Conservation (phyloP, 2,113 vertebrate species). For the Cariama cristata region DNA sequence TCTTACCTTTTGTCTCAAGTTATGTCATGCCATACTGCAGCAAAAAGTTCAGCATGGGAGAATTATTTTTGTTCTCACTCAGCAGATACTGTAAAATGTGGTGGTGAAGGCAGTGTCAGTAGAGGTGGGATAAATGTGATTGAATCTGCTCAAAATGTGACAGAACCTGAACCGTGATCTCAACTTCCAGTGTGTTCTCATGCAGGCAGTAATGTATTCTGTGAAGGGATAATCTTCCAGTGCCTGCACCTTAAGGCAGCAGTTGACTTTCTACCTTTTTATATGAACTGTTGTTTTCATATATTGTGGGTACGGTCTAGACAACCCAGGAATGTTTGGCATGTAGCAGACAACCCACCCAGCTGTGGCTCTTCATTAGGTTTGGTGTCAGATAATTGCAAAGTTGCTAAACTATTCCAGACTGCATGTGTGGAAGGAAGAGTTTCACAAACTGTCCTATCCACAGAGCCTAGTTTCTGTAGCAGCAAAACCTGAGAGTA, state of each 20-base stretch:
- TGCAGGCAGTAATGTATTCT: background rate
- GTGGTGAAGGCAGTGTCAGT: background rate
- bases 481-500: background rate
- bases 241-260: background rate
- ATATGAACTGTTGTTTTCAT: background rate
- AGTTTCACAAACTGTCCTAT: background rate
- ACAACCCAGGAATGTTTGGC: background rate
- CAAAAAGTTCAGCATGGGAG: background rate
- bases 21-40: background rate
- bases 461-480: background rate
- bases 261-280: background rate
- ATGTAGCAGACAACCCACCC: background rate
- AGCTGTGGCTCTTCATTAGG: background rate
- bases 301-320: background rate
- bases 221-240: background rate
- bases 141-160: background rate
- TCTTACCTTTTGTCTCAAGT: background rate
- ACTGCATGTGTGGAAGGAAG: background rate
- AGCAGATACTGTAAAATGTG: background rate
- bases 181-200: background rate
- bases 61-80: background rate
- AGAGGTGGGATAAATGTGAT: background rate
- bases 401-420: background rate
- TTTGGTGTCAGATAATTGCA: background rate
- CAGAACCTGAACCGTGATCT: background rate